Conservation (phyloP, 2,113 vertebrate genomes). For the Tragelaphus imberbis region DNA sequence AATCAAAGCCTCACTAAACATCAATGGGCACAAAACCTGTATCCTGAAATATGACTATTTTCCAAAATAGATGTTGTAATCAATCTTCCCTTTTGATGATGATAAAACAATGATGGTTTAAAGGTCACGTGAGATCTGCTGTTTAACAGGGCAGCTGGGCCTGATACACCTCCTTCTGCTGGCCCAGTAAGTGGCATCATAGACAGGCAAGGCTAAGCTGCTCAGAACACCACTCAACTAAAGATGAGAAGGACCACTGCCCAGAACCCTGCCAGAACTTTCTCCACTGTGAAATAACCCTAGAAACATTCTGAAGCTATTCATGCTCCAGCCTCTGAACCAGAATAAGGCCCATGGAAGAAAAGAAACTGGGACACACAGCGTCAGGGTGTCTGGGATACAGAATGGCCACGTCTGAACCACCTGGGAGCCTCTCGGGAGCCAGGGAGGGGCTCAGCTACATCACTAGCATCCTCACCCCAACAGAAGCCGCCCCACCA, state of each 20-base stretch:
- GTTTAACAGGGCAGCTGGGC: neutral
- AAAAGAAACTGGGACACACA: neutral
- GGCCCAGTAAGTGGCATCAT: neutral
- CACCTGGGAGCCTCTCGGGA: neutral
- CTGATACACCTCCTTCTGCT: neutral
- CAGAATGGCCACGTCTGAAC: neutral
- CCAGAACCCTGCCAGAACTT: neutral
- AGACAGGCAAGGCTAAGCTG: neutral
- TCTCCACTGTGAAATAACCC: neutral
- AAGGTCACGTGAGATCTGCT: neutral
- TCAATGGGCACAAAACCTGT: neutral
- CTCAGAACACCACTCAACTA: no score
- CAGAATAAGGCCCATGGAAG: neutral
- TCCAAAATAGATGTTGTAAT: neutral
- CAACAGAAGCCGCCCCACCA: neutral
- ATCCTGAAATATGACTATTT: neutral
- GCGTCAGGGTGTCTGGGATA: neutral
- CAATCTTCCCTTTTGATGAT: neutral
- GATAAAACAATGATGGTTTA: neutral
- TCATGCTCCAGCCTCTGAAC: neutral
- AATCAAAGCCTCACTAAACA: neutral
- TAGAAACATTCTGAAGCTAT: neutral
- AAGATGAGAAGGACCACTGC: neutral
- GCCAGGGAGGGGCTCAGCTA: neutral
- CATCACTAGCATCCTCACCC: neutral